Conservation (phyloP, 1,140 invertebrate species). For the Drosophila ironensis region DNA sequence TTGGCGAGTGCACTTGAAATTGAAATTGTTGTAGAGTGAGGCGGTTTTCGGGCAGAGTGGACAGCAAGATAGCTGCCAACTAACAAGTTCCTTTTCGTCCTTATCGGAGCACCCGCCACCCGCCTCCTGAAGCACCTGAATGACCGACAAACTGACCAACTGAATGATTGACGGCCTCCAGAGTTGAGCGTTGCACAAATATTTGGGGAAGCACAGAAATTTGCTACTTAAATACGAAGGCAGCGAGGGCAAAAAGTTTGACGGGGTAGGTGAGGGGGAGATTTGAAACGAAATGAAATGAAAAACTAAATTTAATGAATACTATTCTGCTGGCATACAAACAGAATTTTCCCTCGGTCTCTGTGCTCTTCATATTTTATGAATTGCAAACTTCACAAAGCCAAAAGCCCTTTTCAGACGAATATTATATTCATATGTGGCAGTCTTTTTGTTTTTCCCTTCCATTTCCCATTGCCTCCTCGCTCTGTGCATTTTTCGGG, state of each 20-base stretch:
- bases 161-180: slow-evolving; percentile 36
- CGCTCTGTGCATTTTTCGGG: slow-evolving; percentile 1
- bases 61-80: slow-evolving; percentile 59
- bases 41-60: not conserved
- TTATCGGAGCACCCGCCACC: slow-evolving; percentile 40
- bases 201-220: slow-evolving; percentile 71
- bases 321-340: slow-evolving; percentile 28
- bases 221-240: slow-evolving; percentile 69
- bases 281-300: slow-evolving; percentile 20
- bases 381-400: slow-evolving; percentile 47
- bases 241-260: slow-evolving; percentile 51
- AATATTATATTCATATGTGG: slow-evolving; percentile 45
- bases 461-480: not conserved
- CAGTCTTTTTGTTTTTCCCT: slow-evolving; percentile 36
- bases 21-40: slow-evolving; percentile 60
- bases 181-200: slow-evolving; percentile 68
- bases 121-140: slow-evolving; percentile 45
- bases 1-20: slow-evolving; percentile 71
- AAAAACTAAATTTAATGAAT: slow-evolving; percentile 74
- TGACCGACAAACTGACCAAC: slow-evolving; percentile 40
- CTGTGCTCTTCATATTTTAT: slow-evolving; percentile 27
- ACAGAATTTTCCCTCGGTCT: slow-evolving; percentile 5
- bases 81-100: slow-evolving; percentile 65
- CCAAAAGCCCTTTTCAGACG: slow-evolving; percentile 54
- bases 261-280: slow-evolving; percentile 7